Evolutionary conservation across 1,140 invertebrate species (phyloP), one percentile per base, ranked within the genome.

Genomic region (Potamilus streckersoni): DNA sequence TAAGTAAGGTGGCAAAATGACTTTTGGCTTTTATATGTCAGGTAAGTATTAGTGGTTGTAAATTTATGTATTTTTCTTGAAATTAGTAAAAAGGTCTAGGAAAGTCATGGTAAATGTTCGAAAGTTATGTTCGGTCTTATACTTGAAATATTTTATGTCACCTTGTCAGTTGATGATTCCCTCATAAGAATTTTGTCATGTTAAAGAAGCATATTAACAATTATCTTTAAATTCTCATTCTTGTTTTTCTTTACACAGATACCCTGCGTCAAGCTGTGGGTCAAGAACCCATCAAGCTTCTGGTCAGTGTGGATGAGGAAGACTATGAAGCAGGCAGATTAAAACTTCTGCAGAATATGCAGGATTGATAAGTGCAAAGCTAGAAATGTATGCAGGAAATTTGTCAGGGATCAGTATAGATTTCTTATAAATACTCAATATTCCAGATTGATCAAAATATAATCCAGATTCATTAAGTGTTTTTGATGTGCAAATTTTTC

Each of bases 231-330:
- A 38, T 71, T 60, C 62, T n/a, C 17, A n/a, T 71, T 62, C 27
- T 76, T 70, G 71, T 60, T 67, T 20, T 78, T 84, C 27, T 31
- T 31, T 31, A 31, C 27, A 16, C 83, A 86, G 89, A 89, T n/a
- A 84, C 87, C 15, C 76, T 90, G 66, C 87, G 88, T 59, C 87
- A 89, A 76, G 86, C 86, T 6, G 87, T 89, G 14, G 88, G 88
- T 14, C 84, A 89, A 74, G 88, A 90, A 80, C 81, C 84, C 12
- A 85, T 90, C 23, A 85, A 87, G 71, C 82, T 89, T 15, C 77
- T 89, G 49, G 89, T 90, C 0, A 87, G 82, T 74, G 87, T 90
- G 14, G 89, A 89, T 80, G 89, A 90, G 79, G 86, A 86, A 74
- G 87, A 89, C 73, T 89, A 89, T 75, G 85, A 87, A 61, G 76